phyloP scores from a whole-genome alignment of 2,113 vertebrate species.

The Geococcyx californianus region DNA sequence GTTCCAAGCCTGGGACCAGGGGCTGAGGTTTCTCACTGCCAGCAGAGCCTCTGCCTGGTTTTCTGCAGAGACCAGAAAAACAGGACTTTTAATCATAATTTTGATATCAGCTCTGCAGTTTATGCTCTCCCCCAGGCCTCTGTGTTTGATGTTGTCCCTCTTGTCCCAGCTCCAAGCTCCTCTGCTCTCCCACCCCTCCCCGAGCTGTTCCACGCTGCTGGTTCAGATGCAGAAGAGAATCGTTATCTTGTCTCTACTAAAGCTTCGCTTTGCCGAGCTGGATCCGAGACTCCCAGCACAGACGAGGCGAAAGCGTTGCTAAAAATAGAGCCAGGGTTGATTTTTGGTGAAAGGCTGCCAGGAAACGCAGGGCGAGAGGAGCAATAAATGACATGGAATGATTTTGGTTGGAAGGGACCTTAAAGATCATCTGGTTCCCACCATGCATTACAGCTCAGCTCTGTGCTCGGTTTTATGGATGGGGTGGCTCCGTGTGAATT shows the following conservation, averaged over 20 bases:
- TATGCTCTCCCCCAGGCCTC: neutral
- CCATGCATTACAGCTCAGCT: no score
- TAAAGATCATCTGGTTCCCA: no score
- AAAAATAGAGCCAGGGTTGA: neutral
- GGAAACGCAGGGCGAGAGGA: neutral
- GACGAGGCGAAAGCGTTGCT: neutral
- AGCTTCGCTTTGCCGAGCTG: neutral
- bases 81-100: neutral
- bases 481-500: neutral
- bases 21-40: neutral
- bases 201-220: neutral
- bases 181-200: neutral
- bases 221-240: neutral
- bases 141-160: neutral
- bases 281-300: neutral
- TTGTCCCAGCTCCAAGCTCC: neutral
- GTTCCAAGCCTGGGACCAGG: fast-evolving
- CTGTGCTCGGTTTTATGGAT: neutral
- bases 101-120: no score
- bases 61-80: neutral
- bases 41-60: neutral
- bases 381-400: neutral
- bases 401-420: no score
- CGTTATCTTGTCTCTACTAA: neutral
- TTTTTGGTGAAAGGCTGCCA: neutral